phyloP scores from a whole-genome alignment of 2,113 vertebrate species.

The Syngnathus typhle region DNA sequence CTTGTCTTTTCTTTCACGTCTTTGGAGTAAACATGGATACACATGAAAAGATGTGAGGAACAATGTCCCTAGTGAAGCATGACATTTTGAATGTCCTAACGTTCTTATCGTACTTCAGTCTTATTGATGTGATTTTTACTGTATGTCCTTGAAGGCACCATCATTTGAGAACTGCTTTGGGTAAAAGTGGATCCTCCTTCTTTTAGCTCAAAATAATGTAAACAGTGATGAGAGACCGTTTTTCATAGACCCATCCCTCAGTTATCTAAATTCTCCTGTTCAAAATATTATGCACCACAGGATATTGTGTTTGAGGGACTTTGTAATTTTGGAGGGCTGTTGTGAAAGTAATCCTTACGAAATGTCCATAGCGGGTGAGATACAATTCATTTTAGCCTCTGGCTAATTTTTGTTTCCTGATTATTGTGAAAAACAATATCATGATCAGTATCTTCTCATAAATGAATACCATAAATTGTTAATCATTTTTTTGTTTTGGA shows the following conservation, averaged over 20 bases:
- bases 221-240: not conserved
- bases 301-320: too few relatives aligned
- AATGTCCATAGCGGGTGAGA: too few relatives aligned
- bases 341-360: too few relatives aligned
- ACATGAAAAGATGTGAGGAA: constrained; percentile 28
- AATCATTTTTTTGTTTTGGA: too few relatives aligned
- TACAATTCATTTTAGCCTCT: too few relatives aligned
- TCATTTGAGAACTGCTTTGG: not conserved
- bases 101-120: not conserved
- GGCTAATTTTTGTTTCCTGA: too few relatives aligned
- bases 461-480: too few relatives aligned
- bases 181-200: not conserved
- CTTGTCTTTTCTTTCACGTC: constrained; percentile 36
- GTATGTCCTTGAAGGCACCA: not conserved
- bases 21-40: constrained; percentile 44
- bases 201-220: not conserved
- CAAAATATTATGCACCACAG: too few relatives aligned
- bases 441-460: too few relatives aligned
- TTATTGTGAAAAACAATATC: too few relatives aligned
- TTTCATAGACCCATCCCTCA: not conserved
- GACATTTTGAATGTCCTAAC: constrained; percentile 8
- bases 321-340: too few relatives aligned
- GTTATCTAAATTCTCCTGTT: not conserved
- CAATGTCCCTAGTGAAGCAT: constrained; percentile 12
- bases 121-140: not conserved